A percentile compares a stretch with the other conserved stretches of the same genome.
Conservation (phyloP, 2,888 invertebrate species). For the Sarcophaga caerulescens region DNA sequence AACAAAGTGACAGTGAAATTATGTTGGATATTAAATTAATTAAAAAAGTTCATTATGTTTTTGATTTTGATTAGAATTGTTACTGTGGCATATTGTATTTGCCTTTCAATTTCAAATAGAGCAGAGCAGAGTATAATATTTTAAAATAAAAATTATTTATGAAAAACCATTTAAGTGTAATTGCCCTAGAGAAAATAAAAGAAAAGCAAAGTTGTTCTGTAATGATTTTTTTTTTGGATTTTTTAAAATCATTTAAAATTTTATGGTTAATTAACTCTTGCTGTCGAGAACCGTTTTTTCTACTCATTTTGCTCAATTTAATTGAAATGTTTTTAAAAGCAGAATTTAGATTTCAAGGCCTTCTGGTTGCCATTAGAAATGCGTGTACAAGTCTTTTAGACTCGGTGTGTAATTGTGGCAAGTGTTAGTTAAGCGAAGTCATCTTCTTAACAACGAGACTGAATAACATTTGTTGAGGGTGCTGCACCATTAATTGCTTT, state of each 20-base stretch:
- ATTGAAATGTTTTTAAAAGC: neutral
- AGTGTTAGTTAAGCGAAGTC: neutral
- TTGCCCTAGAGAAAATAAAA: too few relatives aligned
- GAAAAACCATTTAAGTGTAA: too few relatives aligned
- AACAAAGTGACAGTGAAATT: neutral
- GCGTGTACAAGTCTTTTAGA: neutral
- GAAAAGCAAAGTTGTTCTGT: too few relatives aligned
- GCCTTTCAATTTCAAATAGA: too few relatives aligned
- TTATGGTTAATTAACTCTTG: constrained; percentile 4
- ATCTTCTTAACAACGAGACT: neutral
- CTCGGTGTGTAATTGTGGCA: neutral
- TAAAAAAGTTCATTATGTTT: neutral
- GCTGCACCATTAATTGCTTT: neutral
- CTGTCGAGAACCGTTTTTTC: neutral
- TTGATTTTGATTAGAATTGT: neutral
- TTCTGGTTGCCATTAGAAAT: neutral
- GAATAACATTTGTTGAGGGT: neutral
- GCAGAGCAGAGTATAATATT: too few relatives aligned
- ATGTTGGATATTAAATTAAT: neutral
- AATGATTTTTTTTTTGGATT: too few relatives aligned
- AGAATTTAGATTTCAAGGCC: neutral
- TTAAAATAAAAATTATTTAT: too few relatives aligned
- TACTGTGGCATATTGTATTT: neutral
- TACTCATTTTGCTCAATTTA: neutral
- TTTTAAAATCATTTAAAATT: neutral